Base-by-base conservation (phyloP, 2,797 vertebrate genomes). In the Anguilla marmorata region DNA sequence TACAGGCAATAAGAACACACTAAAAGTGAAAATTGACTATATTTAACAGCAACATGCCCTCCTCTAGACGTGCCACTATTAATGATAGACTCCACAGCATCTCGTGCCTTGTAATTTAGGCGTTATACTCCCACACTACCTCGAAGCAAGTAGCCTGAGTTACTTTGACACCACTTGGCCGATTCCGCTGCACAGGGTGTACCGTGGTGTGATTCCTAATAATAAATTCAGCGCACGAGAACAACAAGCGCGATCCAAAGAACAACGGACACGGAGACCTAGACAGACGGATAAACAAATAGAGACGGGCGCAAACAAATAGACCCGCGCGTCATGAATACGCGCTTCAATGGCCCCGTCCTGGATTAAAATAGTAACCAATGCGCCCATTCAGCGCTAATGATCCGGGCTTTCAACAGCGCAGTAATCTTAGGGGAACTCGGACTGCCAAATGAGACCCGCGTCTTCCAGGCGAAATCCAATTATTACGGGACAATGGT, bases 401-500 rank as follows among this genome's bases (percentile, higher is more conserved):
- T 95, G 92, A 94, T 89, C 54, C 87, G 90, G 88, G 89, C 92
- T 93, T 92, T 93, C 90, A 92, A 88, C 87, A 89, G 87, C 91
- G 87, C 89, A 90, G 90, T 90, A 91, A 92, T 94, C 92, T 93
- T 88, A 89, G 83, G 84, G 85, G 74, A 63, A 85, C 90, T 86
- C 86, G 66, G 89, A 76, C 90, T 79, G 21, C 54, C 88, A 91
- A 92, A 91, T 85, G 88, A 90, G 88, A 86, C 86, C 86, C 88
- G 85, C 90, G 93, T 90, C 91, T 93, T 88, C 91, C 87, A 90
- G 92, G 92, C 92, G 90, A 93, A 95, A 96, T 95, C 95, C 95
- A 96, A 95, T 96, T 95, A 95, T 90, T 8, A 24, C 45, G 87
- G 91, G 48, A 96, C 95, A 96, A 95, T 95, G 93, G 94, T 90